phyloP scores from a whole-genome alignment of 2,888 invertebrate genomes.

The Protodeltote pygarga region DNA sequence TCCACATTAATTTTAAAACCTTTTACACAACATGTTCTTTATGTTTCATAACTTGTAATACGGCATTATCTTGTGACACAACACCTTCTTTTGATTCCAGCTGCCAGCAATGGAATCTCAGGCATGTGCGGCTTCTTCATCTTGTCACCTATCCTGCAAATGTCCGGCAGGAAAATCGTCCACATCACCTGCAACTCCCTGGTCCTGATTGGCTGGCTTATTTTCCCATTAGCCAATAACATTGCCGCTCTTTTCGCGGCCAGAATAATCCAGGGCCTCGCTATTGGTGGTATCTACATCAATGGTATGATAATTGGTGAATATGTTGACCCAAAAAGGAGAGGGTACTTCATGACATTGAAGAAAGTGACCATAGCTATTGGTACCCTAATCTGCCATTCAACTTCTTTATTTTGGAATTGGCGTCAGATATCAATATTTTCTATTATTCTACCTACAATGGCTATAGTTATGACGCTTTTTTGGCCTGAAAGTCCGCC shows the following conservation, averaged over 20 bases:
- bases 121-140: constrained; percentile 55
- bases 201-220: constrained; percentile 52
- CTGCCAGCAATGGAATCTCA: constrained; percentile 54
- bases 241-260: constrained; percentile 49
- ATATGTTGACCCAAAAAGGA: constrained; percentile 53
- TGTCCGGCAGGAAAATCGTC: constrained; percentile 53
- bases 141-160: constrained; percentile 55
- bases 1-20: too few species aligned
- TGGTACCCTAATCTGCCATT: constrained; percentile 58
- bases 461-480: constrained; percentile 43
- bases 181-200: constrained; percentile 38
- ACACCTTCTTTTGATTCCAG: constrained; percentile 38
- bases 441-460: constrained; percentile 27
- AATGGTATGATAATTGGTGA: constrained; percentile 55
- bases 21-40: too few species aligned
- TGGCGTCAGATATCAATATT: constrained; percentile 59
- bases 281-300: constrained; percentile 53
- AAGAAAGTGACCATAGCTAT: constrained; percentile 48
- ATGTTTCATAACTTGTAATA: too few species aligned
- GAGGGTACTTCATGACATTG: constrained; percentile 58
- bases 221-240: constrained; percentile 50
- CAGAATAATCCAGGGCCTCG: constrained; percentile 56
- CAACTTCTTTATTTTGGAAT: constrained; percentile 45
- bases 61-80: too few species aligned
- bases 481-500: constrained; percentile 66